Percentiles rank a stretch among this genome's conserved stretches.
Evolutionary conservation across 2,113 vertebrate species (phyloP).

Genomic region (Aldabrachelys gigantea): DNA sequence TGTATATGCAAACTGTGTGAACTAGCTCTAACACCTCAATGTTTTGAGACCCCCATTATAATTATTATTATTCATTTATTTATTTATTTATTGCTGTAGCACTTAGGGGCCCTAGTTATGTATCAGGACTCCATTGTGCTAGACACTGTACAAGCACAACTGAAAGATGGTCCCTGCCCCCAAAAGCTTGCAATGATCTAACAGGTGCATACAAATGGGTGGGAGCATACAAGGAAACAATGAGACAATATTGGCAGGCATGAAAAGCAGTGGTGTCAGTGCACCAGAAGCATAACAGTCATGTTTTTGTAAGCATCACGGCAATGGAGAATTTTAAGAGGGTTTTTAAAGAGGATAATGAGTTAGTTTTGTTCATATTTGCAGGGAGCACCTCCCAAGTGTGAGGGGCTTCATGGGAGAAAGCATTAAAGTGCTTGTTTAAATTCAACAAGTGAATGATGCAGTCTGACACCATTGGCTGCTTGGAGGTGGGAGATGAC

Average conservation of each 20-base stretch:
- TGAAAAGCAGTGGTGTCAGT: background rate
- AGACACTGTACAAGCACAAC: fast-evolving
- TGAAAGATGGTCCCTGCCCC: background rate
- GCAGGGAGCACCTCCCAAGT: background rate
- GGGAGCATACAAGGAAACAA: background rate
- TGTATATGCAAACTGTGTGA: background rate
- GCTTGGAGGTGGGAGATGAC: background rate
- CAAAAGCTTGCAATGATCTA: fast-evolving
- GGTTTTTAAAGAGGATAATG: background rate
- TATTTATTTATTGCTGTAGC: background rate
- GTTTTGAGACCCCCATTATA: background rate
- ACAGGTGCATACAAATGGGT: too few relatives aligned
- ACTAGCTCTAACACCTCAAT: background rate
- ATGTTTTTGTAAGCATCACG: background rate
- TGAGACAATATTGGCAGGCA: fast-evolving
- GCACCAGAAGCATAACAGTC: background rate
- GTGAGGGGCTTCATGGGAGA: background rate
- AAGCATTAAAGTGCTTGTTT: background rate
- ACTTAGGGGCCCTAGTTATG: background rate
- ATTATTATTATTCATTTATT: too few relatives aligned
- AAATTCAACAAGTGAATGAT: background rate
- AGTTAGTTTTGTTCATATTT: background rate
- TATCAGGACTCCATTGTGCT: fast-evolving
- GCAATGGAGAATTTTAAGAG: background rate
- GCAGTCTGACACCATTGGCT: background rate